Evolutionary conservation across 2,797 vertebrate genomes (phyloP).

Genomic region (Cheirogaleus major): DNA sequence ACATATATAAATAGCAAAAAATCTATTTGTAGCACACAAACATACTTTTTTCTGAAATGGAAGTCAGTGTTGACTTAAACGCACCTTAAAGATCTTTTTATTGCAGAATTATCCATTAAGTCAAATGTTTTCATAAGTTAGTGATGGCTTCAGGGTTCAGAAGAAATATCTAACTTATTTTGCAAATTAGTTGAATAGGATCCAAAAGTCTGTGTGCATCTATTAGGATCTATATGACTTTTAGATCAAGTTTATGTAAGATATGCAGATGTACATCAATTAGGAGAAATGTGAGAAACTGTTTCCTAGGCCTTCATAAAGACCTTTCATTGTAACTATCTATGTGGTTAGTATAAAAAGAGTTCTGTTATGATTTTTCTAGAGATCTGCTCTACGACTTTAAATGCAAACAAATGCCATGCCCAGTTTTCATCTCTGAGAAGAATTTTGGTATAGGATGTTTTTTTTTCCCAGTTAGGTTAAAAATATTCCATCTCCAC

Average conservation of each 20-base stretch:
- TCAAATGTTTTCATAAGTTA: slow-evolving; percentile 55
- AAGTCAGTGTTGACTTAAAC: slow-evolving; percentile 30
- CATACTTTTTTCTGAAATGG: background rate
- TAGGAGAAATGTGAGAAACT: background rate
- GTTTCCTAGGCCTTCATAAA: background rate
- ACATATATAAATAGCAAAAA: background rate
- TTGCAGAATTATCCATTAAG: slow-evolving; percentile 61
- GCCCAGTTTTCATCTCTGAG: background rate
- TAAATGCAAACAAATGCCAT: background rate
- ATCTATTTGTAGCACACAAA: background rate
- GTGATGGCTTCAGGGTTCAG: background rate
- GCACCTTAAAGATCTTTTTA: slow-evolving; percentile 63
- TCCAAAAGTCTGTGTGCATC: background rate
- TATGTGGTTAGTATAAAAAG: background rate
- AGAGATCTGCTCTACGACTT: background rate
- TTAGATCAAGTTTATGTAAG: background rate
- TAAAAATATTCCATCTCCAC: slow-evolving; percentile 19
- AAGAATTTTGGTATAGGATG: background rate
- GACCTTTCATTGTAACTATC: background rate
- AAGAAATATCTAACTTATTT: slow-evolving; percentile 35
- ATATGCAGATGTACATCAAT: background rate
- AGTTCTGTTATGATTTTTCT: slow-evolving; percentile 11
- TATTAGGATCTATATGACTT: background rate
- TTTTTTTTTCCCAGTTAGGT: background rate
- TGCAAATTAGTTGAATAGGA: background rate